Evolutionary conservation across 1,140 invertebrate genomes (phyloP).

Genomic region (Trissolcus basalis): DNA sequence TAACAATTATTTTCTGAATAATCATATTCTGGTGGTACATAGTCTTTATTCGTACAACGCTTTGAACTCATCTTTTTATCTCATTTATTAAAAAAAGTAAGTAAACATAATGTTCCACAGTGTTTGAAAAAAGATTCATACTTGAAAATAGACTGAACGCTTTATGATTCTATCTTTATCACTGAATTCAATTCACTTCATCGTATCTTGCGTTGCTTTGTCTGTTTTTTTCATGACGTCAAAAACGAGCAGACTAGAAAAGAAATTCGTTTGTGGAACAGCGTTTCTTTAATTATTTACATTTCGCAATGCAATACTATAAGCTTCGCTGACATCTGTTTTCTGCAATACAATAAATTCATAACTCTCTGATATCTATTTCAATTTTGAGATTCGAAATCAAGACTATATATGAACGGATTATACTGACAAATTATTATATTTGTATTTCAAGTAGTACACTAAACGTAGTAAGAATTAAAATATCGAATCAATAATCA

Average conservation of each 20-base stretch:
- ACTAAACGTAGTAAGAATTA: too few relatives aligned
- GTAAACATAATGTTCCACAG: neutral
- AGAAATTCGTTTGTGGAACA: slow-evolving; percentile 59
- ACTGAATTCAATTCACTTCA: slow-evolving; percentile 57
- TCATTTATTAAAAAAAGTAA: too few relatives aligned
- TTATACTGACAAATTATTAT: neutral
- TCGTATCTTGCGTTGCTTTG: slow-evolving; percentile 56
- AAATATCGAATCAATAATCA: too few relatives aligned
- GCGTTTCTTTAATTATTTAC: slow-evolving; percentile 62
- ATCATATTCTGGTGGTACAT: too few relatives aligned
- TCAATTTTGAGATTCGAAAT: slow-evolving; percentile 55
- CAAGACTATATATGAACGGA: slow-evolving; percentile 54
- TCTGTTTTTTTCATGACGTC: slow-evolving; percentile 57
- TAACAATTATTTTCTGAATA: too few relatives aligned
- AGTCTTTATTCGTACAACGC: too few relatives aligned
- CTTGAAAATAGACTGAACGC: slow-evolving; percentile 45
- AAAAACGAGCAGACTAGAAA: slow-evolving; percentile 55
- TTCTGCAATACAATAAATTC: slow-evolving; percentile 52
- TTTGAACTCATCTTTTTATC: too few relatives aligned
- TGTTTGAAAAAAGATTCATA: slow-evolving; percentile 23
- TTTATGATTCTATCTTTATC: slow-evolving; percentile 55
- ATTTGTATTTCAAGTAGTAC: too few relatives aligned
- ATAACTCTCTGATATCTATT: slow-evolving; percentile 54
- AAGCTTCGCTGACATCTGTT: slow-evolving; percentile 52
- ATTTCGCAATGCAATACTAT: slow-evolving; percentile 54